Percentiles rank a stretch among this genome's conserved stretches.
Conservation (phyloP, 2,888 invertebrate species). For the Drosophila differens region DNA sequence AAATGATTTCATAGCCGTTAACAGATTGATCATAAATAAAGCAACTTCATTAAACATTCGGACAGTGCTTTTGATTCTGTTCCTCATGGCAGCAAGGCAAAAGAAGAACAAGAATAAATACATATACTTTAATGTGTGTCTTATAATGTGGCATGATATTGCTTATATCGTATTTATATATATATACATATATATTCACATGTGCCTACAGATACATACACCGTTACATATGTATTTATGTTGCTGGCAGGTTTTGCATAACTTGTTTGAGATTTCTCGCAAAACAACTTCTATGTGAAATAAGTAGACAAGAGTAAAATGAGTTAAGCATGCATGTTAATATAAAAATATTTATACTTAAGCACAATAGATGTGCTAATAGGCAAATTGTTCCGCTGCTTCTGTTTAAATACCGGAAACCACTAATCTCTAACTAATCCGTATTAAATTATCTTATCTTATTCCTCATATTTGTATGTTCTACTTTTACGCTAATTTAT, state of each 20-base stretch:
- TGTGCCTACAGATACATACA: neutral
- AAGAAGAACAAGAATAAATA: neutral
- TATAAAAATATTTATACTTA: neutral
- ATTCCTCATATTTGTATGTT: neutral
- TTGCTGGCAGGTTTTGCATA: conserved; percentile 34
- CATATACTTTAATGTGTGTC: conserved; percentile 20
- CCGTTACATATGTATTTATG: conserved; percentile 1
- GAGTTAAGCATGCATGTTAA: neutral
- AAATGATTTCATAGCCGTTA: conserved; percentile 18
- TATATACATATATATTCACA: neutral
- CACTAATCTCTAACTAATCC: neutral
- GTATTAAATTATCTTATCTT: neutral
- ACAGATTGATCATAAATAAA: conserved; percentile 21
- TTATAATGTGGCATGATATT: conserved; percentile 44
- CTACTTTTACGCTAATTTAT: neutral
- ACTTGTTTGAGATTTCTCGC: conserved; percentile 49
- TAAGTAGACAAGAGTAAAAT: conserved; percentile 8
- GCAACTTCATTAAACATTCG: conserved; percentile 31
- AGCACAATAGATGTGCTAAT: neutral
- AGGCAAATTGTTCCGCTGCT: neutral
- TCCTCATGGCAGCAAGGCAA: conserved; percentile 40
- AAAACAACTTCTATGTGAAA: conserved; percentile 17
- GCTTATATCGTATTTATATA: conserved; percentile 7
- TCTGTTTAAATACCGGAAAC: neutral
- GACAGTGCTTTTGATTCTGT: conserved; percentile 29